Conservation (phyloP, 2,113 vertebrate genomes). For the Apistogramma diplotaenia region DNA sequence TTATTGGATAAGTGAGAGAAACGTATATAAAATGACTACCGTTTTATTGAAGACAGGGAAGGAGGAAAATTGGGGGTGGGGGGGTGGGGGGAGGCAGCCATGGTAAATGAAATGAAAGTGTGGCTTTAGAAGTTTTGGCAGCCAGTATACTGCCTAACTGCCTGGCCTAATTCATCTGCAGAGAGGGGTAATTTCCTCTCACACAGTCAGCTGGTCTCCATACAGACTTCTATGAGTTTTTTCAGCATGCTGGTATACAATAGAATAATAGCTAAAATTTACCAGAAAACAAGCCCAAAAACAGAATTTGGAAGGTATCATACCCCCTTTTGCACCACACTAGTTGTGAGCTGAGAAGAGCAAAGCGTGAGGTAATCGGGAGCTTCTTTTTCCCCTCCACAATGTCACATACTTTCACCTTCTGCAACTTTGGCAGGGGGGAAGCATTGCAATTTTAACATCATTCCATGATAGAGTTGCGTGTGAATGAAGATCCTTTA, state of each 20-base stretch:
- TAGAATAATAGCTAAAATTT: constrained; percentile 37
- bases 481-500: constrained; percentile 58
- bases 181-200: constrained; percentile 65
- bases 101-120: constrained; percentile 62
- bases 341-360: constrained; percentile 15
- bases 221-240: constrained; percentile 29
- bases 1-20: constrained; percentile 70
- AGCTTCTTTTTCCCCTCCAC: constrained; percentile 15
- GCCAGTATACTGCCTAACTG: constrained; percentile 37
- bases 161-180: constrained; percentile 62
- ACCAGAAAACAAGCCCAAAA: constrained; percentile 47
- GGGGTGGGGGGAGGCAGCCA: constrained; percentile 20
- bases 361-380: constrained; percentile 11
- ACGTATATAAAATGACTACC: constrained; percentile 64
- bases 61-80: neutral
- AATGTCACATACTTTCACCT: constrained; percentile 39
- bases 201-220: constrained; percentile 62
- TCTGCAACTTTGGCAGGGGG: constrained; percentile 39
- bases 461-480: constrained; percentile 59
- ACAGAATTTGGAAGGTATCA: constrained; percentile 23
- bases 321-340: constrained; percentile 2
- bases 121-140: constrained; percentile 64
- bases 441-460: constrained; percentile 61
- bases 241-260: neutral
- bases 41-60: constrained; percentile 67